Percentiles rank a stretch among this genome's conserved stretches.
Conservation (phyloP, 2,113 vertebrate species). For the Strix uralensis region DNA sequence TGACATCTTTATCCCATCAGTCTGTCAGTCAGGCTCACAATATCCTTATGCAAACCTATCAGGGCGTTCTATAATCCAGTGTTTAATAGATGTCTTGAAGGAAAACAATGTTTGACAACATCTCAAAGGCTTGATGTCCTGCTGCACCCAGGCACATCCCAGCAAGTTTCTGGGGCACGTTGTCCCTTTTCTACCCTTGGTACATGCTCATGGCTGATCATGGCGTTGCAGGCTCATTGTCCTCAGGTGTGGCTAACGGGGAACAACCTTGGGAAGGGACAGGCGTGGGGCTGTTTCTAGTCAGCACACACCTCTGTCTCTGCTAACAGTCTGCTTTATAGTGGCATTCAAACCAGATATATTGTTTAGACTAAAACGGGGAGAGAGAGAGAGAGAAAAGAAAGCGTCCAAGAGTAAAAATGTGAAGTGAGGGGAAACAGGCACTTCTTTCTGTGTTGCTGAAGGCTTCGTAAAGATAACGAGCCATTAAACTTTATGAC, state of each 20-base stretch:
- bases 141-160: background rate
- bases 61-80: background rate
- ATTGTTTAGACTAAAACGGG: background rate
- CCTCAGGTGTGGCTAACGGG: background rate
- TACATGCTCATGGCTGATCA: fast-evolving
- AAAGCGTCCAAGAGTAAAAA: background rate
- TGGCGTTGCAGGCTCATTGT: fast-evolving
- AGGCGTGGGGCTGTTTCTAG: background rate
- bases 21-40: background rate
- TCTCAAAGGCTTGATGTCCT: background rate
- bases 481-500: constrained; percentile 15
- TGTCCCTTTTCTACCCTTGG: background rate
- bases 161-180: background rate
- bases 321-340: background rate
- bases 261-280: background rate
- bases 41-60: background rate
- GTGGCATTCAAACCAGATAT: background rate
- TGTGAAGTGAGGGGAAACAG: background rate
- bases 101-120: background rate
- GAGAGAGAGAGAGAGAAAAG: background rate
- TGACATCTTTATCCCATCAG: background rate
- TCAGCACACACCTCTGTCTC: background rate
- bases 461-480: background rate
- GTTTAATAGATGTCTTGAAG: background rate
- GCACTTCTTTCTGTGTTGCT: background rate